Evolutionary conservation across 2,797 vertebrate genomes (phyloP).

Genomic region (Tachyglossus aculeatus): DNA sequence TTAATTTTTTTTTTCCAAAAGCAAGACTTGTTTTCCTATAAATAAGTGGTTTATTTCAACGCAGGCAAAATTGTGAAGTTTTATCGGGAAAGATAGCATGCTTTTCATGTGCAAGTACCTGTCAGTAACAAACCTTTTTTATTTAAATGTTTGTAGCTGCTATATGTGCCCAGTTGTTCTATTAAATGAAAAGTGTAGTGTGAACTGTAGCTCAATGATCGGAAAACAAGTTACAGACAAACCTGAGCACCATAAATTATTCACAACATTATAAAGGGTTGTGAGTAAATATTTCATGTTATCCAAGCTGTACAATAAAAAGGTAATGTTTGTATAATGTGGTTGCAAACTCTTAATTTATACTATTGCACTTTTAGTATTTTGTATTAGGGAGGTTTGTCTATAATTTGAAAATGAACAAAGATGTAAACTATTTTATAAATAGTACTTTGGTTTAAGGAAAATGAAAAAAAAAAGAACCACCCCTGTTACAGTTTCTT

Average conservation of each 20-base stretch:
- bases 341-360: constrained; percentile 97
- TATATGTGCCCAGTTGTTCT: constrained; percentile 95
- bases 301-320: constrained; percentile 82
- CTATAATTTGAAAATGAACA: constrained; percentile 91
- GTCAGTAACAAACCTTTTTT: constrained; percentile 74
- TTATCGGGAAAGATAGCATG: constrained; percentile 85
- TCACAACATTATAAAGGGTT: constrained; percentile 74
- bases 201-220: constrained; percentile 76
- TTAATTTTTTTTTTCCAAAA: constrained; percentile 13
- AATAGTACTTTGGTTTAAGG: constrained; percentile 72
- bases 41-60: constrained; percentile 86
- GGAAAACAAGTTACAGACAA: constrained; percentile 89
- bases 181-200: constrained; percentile 85
- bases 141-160: constrained; percentile 94
- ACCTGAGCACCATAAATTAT: constrained; percentile 82
- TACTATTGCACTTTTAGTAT: constrained; percentile 96
- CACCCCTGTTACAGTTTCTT: constrained; percentile 62
- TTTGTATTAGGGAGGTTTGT: constrained; percentile 90
- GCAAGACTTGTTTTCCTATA: constrained; percentile 73
- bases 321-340: constrained; percentile 89
- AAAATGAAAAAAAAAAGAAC: constrained; percentile 65
- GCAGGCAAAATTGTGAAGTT: constrained; percentile 87
- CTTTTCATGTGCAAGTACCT: constrained; percentile 81
- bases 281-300: constrained; percentile 75
- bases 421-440: constrained; percentile 88